Percentiles rank a stretch among this genome's conserved stretches.
Evolutionary conservation across 2,888 invertebrate species (phyloP).

Genomic region (Chrysodeixis includens): DNA sequence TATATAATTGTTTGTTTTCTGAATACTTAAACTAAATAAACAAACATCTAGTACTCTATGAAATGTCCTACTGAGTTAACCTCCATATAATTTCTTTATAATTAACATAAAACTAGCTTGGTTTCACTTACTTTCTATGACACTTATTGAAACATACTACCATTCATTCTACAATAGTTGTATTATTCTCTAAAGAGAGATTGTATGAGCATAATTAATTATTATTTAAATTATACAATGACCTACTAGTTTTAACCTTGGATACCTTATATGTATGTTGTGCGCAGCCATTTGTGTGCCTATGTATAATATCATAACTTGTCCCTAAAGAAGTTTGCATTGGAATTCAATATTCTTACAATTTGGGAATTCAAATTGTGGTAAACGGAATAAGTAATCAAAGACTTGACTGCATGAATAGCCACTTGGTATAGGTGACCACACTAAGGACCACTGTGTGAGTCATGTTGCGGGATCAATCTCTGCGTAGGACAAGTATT

Average conservation of each 20-base stretch:
- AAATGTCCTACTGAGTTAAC: not conserved
- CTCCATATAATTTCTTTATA: no score
- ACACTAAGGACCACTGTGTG: no score
- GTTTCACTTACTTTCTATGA: not conserved
- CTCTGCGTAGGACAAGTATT: no score
- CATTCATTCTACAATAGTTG: no score
- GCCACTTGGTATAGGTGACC: no score
- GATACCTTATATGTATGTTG: not conserved
- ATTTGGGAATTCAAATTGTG: no score
- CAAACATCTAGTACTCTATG: not conserved
- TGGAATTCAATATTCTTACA: no score
- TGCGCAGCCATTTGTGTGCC: not conserved
- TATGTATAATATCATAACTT: not conserved
- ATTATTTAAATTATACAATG: constrained; percentile 4
- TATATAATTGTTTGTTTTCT: not conserved
- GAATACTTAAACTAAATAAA: not conserved
- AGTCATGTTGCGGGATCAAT: no score
- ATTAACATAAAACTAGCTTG: not conserved
- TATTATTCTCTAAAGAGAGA: not conserved
- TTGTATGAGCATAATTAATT: not conserved
- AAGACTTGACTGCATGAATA: no score
- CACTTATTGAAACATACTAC: not conserved
- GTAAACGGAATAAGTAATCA: no score
- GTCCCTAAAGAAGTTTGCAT: no score
- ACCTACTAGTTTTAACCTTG: not conserved